Evolutionary conservation across 2,888 invertebrate genomes (phyloP), one percentile per base, ranked within the genome.

Genomic region (Gymnocheta viridis): DNA sequence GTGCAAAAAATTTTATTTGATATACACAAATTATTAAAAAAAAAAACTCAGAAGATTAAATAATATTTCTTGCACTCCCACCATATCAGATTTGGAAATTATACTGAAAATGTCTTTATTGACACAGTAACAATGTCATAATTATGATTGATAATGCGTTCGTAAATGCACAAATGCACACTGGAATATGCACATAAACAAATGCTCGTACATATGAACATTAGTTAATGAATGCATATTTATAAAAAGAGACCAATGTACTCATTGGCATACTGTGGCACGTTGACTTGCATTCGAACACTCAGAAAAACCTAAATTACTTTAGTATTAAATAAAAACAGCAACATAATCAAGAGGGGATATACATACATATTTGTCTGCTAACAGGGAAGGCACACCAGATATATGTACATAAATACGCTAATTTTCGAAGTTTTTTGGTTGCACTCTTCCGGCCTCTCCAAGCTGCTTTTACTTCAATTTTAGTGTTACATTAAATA

Each of bases 121-220:
- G 83, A 77, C 83, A 83, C 83, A 83, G 66, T 66, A 80, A 78
- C 64, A 80, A 72, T 76, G 79, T 76, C 66, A 80, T 83, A 80
- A 83, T 83, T 83, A 83, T 80, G 83, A 83, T 83, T 83, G 83
- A 83, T 83, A 70, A 80, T 80, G 66, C 76, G 70, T 80, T 32
- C 73, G 60, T 73, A 51, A 49, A 49, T 73, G 38, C 9, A 51
- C 49, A 60, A 38, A 49, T 7, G 17, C 49, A 32, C 10, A 24
- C n/a, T n/a, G 4, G 14, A 2, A 10, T 29, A n/a, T 4, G 9
- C 17, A 29, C 27, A 7, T 29, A n/a, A n/a, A 19, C 9, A n/a
- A 1, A 49, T 17, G 22, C 9, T 2, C 22, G 9, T 29, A 17
- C 10, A 27, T 22, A 24, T 73, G 60, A 10, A 32, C 9, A 27